Evolutionary conservation across 2,888 invertebrate species (phyloP).

Genomic region (Dryadula phaetusa): DNA sequence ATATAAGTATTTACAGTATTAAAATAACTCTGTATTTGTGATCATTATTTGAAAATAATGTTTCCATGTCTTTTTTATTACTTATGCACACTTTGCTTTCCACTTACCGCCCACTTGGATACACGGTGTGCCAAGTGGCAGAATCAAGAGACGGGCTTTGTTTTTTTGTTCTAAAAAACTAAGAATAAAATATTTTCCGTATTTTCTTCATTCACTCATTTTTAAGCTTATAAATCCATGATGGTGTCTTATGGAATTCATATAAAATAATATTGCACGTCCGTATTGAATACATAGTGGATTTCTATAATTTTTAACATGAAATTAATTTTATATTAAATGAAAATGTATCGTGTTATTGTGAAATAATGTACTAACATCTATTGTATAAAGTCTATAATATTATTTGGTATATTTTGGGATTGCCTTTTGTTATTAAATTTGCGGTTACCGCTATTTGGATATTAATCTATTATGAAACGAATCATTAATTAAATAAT

Average conservation of each 20-base stretch:
- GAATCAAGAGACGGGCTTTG: constrained; percentile 1
- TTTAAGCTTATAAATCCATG: neutral
- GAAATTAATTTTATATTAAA: no score
- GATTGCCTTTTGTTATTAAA: neutral
- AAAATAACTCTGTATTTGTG: neutral
- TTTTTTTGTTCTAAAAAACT: neutral
- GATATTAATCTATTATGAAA: constrained; percentile 15
- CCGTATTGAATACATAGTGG: neutral
- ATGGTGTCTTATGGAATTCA: neutral
- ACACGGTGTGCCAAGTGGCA: neutral
- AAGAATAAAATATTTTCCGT: neutral
- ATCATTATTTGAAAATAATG: neutral
- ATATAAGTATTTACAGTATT: neutral
- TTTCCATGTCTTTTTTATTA: neutral
- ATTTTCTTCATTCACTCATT: neutral
- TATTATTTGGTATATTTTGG: neutral
- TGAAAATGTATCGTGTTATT: no score
- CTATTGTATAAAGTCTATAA: neutral
- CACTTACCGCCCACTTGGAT: neutral
- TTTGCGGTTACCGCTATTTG: constrained; percentile 6
- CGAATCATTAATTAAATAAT: constrained; percentile 15
- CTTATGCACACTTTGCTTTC: neutral
- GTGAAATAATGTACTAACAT: neutral
- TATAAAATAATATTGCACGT: neutral
- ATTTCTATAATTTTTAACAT: no score